Evolutionary conservation across 37 sponge, comb jelly and placozoan genomes (phyloP), one percentile per base, ranked within the genome.

Genomic region (Haliclona indistincta): DNA sequence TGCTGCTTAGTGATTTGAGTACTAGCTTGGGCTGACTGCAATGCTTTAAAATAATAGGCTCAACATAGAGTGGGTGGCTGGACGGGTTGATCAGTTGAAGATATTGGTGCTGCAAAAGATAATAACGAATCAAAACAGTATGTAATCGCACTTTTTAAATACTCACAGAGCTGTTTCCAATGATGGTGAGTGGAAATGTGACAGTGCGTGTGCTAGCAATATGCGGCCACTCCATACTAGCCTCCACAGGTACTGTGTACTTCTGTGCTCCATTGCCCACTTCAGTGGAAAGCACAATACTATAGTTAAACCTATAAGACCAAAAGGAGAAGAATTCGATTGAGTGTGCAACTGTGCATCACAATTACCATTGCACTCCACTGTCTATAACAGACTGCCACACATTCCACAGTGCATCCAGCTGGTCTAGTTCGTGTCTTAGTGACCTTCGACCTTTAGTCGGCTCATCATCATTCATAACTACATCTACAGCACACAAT

Each of bases 161-260:
- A 19, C 88, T 77, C 62, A 89, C 89, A 6, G 84, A 68, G n/a
- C 73, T 28, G 55, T 78, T 89, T 33, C 89, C 89, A 66, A 89
- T 67, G 39, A 67, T 56, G 11, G 89, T 89, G 22, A 76, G 34
- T 3, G 89, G 79, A 41, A 88, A 79, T 35, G 29, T 64, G 51
- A 10, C n/a, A 25, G 6, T 33, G 0, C 45, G 47, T 5, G 61
- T 38, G 3, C 26, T 19, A 34, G 64, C 36, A n/a, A 84, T 56
- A 23, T 4, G 15, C 25, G 89, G 89, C 89, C 89, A 89, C 0
- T 43, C 25, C 35, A 89, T 60, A 25, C 64, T 49, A 25, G 82
- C 88, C 6, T 73, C 47, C 0, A 55, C 71, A 11, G 78, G 77
- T 0, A 84, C 43, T 4, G n/a, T 43, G 32, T 63, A 13, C 17